Conservation (phyloP, 30 jellyfish, hydroid and myxozoan species). For the Morbakka virulenta region DNA sequence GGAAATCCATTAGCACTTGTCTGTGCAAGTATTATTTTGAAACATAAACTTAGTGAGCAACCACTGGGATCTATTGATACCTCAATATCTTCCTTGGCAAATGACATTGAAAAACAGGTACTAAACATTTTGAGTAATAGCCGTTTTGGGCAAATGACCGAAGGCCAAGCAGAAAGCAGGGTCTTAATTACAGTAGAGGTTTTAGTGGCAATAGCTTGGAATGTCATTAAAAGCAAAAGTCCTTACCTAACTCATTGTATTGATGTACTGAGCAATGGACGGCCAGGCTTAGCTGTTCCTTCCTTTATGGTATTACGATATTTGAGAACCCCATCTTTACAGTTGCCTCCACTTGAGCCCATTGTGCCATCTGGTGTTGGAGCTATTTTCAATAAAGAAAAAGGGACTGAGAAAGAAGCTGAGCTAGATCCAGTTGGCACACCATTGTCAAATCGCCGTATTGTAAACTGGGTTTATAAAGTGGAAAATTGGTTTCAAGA, state of each 20-base stretch:
- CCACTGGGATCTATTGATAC: constrained; percentile 72
- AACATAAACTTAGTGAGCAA: constrained; percentile 32
- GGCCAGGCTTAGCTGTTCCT: constrained; percentile 80
- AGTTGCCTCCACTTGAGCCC: constrained; percentile 56
- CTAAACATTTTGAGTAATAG: constrained; percentile 24
- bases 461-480: constrained; percentile 58
- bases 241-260: constrained; percentile 61
- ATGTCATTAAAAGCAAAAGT: constrained; percentile 14
- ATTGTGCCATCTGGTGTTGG: constrained; percentile 42
- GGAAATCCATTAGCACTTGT: constrained; percentile 73
- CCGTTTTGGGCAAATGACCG: constrained; percentile 7
- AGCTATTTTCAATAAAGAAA: constrained; percentile 43
- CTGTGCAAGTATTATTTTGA: constrained; percentile 70
- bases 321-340: constrained; percentile 55
- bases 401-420: constrained; percentile 30
- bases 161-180: constrained; percentile 10
- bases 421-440: constrained; percentile 80
- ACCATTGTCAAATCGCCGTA: constrained; percentile 91
- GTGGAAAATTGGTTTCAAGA: constrained; percentile 68
- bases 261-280: constrained; percentile 76
- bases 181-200: constrained; percentile 68
- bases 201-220: constrained; percentile 74
- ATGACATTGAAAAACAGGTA: constrained; percentile 38
- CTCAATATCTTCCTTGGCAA: constrained; percentile 33
- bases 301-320: constrained; percentile 47